Conservation (phyloP, 2,888 invertebrate species). For the Stenichneumon culpator region DNA sequence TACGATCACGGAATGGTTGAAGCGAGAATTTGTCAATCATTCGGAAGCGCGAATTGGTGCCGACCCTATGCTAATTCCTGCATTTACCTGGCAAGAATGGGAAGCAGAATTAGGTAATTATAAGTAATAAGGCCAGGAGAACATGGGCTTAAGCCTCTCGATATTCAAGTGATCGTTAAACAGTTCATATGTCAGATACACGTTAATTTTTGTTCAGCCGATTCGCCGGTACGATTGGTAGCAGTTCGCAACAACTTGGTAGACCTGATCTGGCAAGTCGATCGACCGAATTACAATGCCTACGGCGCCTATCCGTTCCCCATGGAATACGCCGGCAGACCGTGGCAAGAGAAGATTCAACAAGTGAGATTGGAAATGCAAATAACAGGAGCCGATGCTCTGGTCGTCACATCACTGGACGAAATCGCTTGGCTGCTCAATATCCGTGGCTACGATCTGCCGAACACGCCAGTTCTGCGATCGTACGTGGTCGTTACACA, state of each 20-base stretch:
- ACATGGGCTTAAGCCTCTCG: conserved; percentile 66
- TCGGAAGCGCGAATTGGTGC: conserved; percentile 89
- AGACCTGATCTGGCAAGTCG: conserved; percentile 91
- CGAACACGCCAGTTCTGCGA: conserved; percentile 92
- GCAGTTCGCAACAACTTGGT: conserved; percentile 90
- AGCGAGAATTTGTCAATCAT: conserved; percentile 81
- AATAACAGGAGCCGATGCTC: conserved; percentile 89
- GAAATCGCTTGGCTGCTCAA: conserved; percentile 96
- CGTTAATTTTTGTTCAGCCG: conserved; percentile 73
- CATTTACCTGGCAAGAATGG: conserved; percentile 89
- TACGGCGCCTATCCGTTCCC: conserved; percentile 88
- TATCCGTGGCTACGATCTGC: conserved; percentile 94
- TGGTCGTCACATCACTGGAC: conserved; percentile 94
- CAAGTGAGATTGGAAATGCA: conserved; percentile 89
- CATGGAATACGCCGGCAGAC: conserved; percentile 87
- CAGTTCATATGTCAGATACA: background rate
- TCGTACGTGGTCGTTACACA: conserved; percentile 91
- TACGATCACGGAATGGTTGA: conserved; percentile 90
- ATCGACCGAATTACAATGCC: conserved; percentile 87
- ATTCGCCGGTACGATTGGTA: conserved; percentile 86
- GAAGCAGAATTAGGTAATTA: conserved; percentile 86
- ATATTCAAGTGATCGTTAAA: too few species aligned
- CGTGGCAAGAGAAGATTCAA: conserved; percentile 92
- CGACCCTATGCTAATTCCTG: conserved; percentile 91
- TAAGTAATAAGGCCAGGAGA: conserved; percentile 73